Conservation (phyloP, 35 echinoderm and acorn worm genomes). For the Ophiothrix spiculata region DNA sequence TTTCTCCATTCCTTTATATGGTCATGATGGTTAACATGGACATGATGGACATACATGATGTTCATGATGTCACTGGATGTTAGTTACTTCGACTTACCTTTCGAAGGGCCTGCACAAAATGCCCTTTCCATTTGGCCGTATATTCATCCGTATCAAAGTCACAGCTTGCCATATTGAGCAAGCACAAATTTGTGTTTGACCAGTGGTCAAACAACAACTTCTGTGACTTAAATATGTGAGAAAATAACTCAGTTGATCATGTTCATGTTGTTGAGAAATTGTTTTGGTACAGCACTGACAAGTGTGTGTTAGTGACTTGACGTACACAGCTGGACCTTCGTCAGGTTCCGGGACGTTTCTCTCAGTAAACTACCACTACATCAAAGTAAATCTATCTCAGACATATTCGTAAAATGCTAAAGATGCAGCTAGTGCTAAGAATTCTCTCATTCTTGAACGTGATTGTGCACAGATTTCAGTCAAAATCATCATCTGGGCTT, state of each 20-base stretch:
- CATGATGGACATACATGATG: too few relatives aligned
- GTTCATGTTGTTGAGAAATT: not conserved
- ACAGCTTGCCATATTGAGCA: conserved; percentile 25
- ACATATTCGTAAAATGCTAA: not conserved
- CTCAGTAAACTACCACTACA: not conserved
- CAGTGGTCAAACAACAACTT: not conserved
- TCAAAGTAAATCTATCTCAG: not conserved
- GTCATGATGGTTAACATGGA: too few relatives aligned
- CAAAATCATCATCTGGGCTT: conserved; percentile 4
- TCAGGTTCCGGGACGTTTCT: not conserved
- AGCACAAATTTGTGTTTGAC: not conserved
- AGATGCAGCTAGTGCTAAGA: not conserved
- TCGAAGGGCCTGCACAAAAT: conserved; percentile 35
- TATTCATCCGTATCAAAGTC: conserved; percentile 52
- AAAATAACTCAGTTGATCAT: too few relatives aligned
- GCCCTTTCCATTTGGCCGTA: conserved; percentile 35
- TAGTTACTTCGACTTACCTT: too few relatives aligned
- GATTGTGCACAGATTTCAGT: conserved; percentile 5
- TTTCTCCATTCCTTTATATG: too few relatives aligned
- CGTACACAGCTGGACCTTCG: not conserved
- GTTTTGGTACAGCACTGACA: not conserved
- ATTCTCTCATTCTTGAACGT: not conserved
- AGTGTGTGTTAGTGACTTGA: not conserved
- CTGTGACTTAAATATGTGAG: too few relatives aligned
- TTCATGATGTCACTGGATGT: too few relatives aligned